phyloP scores from a whole-genome alignment of 2,888 invertebrate species.

The Sphinx pinastri region DNA sequence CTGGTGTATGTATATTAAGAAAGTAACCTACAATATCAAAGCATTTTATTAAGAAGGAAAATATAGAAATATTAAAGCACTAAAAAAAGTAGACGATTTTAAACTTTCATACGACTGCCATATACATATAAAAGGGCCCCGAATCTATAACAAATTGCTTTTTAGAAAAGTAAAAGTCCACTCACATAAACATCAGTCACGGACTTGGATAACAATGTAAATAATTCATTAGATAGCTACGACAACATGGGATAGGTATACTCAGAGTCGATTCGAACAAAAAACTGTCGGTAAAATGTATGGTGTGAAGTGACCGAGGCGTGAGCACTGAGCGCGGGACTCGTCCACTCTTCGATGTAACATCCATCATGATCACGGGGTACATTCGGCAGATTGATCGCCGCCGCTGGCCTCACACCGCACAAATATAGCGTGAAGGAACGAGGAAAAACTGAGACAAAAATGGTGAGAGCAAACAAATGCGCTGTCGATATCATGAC shows the following conservation, averaged over 20 bases:
- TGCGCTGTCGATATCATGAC: constrained; percentile 79
- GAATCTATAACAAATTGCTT: constrained; percentile 25
- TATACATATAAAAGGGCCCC: constrained; percentile 6
- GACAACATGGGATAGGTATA: constrained; percentile 57
- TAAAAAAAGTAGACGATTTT: constrained; percentile 6
- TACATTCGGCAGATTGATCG: constrained; percentile 74
- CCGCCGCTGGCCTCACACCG: constrained; percentile 54
- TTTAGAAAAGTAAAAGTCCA: constrained; percentile 35
- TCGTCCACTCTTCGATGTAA: constrained; percentile 51
- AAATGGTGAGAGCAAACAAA: constrained; percentile 81
- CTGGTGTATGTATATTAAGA: constrained; percentile 48
- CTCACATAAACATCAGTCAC: constrained; percentile 57
- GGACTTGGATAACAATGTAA: constrained; percentile 57
- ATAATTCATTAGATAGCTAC: constrained; percentile 67
- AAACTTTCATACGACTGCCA: constrained; percentile 13
- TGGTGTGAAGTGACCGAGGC: constrained; percentile 57
- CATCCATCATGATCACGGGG: constrained; percentile 77
- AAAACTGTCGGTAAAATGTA: constrained; percentile 56
- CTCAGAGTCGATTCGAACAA: constrained; percentile 45
- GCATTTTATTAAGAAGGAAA: neutral
- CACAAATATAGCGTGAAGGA: constrained; percentile 57
- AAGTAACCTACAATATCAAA: constrained; percentile 15
- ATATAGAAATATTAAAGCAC: constrained; percentile 10
- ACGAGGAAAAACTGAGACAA: constrained; percentile 72
- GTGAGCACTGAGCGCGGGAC: constrained; percentile 50